Conservation (phyloP, 2,888 invertebrate species). For the Keiferia lycopersicella region DNA sequence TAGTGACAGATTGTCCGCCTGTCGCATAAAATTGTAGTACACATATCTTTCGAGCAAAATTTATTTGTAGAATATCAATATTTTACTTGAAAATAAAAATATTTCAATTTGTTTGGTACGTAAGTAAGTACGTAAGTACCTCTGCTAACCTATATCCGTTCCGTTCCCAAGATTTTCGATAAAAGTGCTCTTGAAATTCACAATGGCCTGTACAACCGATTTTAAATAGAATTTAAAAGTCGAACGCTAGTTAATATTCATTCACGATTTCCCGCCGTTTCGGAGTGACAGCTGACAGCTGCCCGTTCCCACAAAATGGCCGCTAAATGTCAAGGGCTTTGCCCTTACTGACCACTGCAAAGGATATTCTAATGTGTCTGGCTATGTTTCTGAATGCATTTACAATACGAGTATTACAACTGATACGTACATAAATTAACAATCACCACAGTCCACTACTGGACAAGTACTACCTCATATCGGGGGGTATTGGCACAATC, state of each 20-base stretch:
- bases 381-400: not conserved
- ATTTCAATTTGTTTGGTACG: too few relatives aligned
- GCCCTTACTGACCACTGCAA: constrained; percentile 19
- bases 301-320: constrained; percentile 37
- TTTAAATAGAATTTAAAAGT: constrained; percentile 5
- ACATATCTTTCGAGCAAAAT: too few relatives aligned
- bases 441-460: not conserved
- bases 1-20: too few relatives aligned
- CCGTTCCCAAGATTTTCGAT: too few relatives aligned
- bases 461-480: not conserved
- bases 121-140: too few relatives aligned
- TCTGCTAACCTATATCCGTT: too few relatives aligned
- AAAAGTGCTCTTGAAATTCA: not conserved
- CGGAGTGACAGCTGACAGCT: constrained; percentile 39
- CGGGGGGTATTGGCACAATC: too few relatives aligned
- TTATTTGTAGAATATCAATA: too few relatives aligned
- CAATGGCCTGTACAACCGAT: not conserved
- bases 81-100: too few relatives aligned
- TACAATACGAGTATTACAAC: too few relatives aligned
- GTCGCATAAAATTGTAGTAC: too few relatives aligned
- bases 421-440: not conserved
- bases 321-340: constrained; percentile 39
- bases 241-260: constrained; percentile 38
- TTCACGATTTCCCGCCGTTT: constrained; percentile 41
- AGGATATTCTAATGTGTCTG: not conserved